Percentiles rank a stretch among this genome's conserved stretches.
These are phyloP conservation scores for Chanos chanos DNA, from an alignment of 2,797 vertebrate species.

Conservation along the genomic window DNA sequence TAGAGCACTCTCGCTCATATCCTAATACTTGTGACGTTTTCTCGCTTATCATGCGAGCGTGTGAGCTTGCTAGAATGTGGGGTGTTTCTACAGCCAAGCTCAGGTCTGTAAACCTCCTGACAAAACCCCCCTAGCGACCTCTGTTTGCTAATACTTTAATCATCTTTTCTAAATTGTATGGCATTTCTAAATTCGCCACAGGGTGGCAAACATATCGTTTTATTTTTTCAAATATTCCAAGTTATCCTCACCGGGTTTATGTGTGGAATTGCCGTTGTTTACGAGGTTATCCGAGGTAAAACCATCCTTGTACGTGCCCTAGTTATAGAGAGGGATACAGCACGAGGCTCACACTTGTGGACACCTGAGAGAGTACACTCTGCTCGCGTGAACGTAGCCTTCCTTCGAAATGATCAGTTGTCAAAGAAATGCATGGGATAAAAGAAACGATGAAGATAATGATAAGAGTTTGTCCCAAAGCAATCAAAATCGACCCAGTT, in stretches of 20 bases:
- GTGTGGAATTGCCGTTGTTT: slow-evolving; percentile 18
- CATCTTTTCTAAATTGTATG: background rate
- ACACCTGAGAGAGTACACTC: slow-evolving; percentile 3
- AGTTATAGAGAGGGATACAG: slow-evolving; percentile 20
- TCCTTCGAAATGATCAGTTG: background rate
- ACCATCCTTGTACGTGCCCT: slow-evolving; percentile 21
- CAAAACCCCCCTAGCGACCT: background rate
- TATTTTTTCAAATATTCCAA: no score
- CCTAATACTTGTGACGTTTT: no score
- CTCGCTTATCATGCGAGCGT: no score
- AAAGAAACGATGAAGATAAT: no score
- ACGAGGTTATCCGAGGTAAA: slow-evolving; percentile 36
- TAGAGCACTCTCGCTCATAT: no score
- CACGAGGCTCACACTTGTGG: slow-evolving; percentile 18
- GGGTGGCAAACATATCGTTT: background rate
- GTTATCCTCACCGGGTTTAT: background rate
- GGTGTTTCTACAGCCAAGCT: background rate
- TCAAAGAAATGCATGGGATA: background rate
- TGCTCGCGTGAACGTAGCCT: slow-evolving; percentile 1
- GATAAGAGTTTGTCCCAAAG: no score
- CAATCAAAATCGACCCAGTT: no score
- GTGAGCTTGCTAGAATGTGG: no score
- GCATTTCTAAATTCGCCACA: background rate
- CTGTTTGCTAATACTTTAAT: background rate
- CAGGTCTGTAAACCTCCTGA: background rate